Evolutionary conservation across 1,140 invertebrate genomes (phyloP).

Genomic region (Bombus picipes): DNA sequence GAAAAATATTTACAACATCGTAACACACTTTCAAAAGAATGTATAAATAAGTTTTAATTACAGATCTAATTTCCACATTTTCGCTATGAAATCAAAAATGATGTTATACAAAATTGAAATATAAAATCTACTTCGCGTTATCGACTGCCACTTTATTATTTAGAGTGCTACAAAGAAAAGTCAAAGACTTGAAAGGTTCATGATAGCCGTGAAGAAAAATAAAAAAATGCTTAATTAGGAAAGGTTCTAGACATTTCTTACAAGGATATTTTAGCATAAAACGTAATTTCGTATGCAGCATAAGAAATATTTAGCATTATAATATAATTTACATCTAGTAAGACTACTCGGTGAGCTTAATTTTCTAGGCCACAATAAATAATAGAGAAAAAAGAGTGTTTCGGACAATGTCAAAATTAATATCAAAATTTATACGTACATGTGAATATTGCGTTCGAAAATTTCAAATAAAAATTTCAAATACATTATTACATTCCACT

Average conservation of each 20-base stretch:
- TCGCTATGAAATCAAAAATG: background rate
- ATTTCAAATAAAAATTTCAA: too few species aligned
- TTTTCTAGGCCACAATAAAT: too few species aligned
- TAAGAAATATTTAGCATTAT: too few species aligned
- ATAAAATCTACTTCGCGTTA: background rate
- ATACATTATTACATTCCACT: too few species aligned
- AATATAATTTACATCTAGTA: too few species aligned
- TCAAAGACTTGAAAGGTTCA: background rate
- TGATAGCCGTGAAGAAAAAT: background rate
- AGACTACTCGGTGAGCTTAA: too few species aligned
- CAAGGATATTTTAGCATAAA: background rate
- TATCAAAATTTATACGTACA: too few species aligned
- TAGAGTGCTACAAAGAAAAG: background rate
- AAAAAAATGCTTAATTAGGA: background rate
- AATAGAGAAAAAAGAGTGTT: too few species aligned
- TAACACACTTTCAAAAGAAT: too few species aligned
- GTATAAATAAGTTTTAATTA: background rate
- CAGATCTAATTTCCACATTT: background rate
- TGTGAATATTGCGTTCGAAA: too few species aligned
- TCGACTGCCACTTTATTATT: background rate
- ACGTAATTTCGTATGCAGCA: background rate
- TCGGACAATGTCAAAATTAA: too few species aligned
- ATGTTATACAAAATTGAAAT: background rate
- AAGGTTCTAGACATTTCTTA: background rate
- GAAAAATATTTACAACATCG: background rate